Conservation (phyloP, 2,888 invertebrate species). For the Abrostola triplasia region DNA sequence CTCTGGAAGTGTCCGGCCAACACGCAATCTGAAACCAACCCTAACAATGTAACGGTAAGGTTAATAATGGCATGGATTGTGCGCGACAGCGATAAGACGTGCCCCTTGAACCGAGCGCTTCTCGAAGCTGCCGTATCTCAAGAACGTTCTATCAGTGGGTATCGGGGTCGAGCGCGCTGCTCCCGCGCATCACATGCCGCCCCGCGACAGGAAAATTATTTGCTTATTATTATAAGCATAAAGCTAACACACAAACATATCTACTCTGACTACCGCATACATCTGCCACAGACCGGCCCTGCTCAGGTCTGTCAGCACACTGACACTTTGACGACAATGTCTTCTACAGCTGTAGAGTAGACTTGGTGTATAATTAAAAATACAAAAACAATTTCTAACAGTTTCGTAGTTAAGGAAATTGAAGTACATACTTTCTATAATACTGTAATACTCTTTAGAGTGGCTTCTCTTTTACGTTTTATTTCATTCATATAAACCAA, state of each 20-base stretch:
- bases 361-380: no score
- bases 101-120: slow-evolving; percentile 67
- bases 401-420: no score
- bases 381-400: no score
- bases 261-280: not conserved
- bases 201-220: slow-evolving; percentile 25
- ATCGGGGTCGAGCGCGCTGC: slow-evolving; percentile 45
- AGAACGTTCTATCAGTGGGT: slow-evolving; percentile 63
- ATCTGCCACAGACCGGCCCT: no score
- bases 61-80: slow-evolving; percentile 22
- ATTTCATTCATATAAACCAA: no score
- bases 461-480: no score
- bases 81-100: slow-evolving; percentile 60
- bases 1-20: slow-evolving; percentile 47
- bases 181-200: slow-evolving; percentile 26
- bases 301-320: no score
- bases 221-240: slow-evolving; percentile 19
- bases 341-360: no score
- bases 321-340: no score
- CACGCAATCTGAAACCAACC: slow-evolving; percentile 16
- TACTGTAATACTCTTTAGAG: no score
- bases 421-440: no score
- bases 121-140: slow-evolving; percentile 63
- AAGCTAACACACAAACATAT: not conserved
- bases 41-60: slow-evolving; percentile 17